These are phyloP conservation scores for Lasioglossum malachurum DNA, from an alignment of 2,888 invertebrate genomes.

Conservation along the genomic window DNA sequence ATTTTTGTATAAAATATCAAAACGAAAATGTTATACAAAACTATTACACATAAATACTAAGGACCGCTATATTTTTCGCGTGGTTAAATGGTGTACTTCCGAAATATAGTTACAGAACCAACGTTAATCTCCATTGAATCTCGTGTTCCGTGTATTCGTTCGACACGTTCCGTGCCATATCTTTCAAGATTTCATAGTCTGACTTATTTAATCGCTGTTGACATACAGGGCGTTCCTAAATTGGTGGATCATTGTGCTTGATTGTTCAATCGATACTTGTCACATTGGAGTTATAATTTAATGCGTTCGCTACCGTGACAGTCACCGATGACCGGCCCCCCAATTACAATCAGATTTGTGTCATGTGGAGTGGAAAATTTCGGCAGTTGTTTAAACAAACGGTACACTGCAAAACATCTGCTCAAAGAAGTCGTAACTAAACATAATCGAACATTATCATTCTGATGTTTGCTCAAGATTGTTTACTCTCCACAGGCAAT, in stretches of 20 bases:
- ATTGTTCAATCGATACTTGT: background rate
- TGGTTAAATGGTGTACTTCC: conserved; percentile 50
- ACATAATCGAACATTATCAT: background rate
- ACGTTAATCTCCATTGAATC: conserved; percentile 1
- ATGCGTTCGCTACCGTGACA: background rate
- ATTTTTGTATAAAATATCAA: conserved; percentile 56
- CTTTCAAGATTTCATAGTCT: background rate
- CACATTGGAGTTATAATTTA: background rate
- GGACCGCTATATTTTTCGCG: conserved; percentile 38
- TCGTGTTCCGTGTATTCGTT: background rate
- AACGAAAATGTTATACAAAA: conserved; percentile 33
- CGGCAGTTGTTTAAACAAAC: background rate
- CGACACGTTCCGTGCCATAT: background rate
- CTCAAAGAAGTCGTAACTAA: background rate
- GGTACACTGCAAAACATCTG: background rate
- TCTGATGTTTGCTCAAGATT: background rate
- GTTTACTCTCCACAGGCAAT: background rate
- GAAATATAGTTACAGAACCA: conserved; percentile 45
- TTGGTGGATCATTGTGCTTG: background rate
- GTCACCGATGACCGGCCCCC: background rate
- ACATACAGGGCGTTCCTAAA: background rate
- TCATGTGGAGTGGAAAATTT: too few species aligned
- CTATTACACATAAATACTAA: conserved; percentile 12
- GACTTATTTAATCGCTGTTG: background rate
- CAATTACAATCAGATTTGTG: background rate